Base-by-base conservation (phyloP, 2,113 vertebrate species). In the Equus przewalskii region DNA sequence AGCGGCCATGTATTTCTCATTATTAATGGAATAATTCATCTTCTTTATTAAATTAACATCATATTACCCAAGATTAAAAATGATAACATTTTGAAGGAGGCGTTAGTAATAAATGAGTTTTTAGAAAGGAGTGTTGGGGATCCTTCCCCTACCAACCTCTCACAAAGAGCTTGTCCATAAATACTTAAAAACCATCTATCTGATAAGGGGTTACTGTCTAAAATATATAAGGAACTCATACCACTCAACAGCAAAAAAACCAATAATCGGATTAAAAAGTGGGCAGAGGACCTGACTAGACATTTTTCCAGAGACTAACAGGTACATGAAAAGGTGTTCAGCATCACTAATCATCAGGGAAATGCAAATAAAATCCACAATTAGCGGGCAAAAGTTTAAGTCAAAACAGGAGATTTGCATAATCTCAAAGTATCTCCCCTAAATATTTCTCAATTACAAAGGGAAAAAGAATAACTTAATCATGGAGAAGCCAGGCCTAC, bases 21-120 rank as follows among this genome's bases (percentile, higher is more conserved):
- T 58, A 76, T 30, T 65, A 87, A 81, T 95, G 15, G 56, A 51
- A 44, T 80, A 19, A 67, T 86, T 46, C 85, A 33, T 72, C 75
- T 82, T 91, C 36, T 94, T 76, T n/a, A 79, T 89, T 85, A 72
- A 91, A 78, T 82, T 85, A 58, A 30, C 6, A 83, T 73, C 24
- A 33, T 36, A 24, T 67, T 60, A 76, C 24, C 65, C 60, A 58
- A 88, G 15, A 93, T 78, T 65, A 67, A 84, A 87, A 89, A 36
- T 26, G 58, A 69, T 67, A 75, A 21, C n/a, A 67, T 80, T 87
- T 58, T 89, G 54, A 86, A 54, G 3, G 10, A 49, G 10, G 30
- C 79, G 26, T 87, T 89, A 92, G 51, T 49, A 72, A 78, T 58
- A 76, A 78, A 76, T 78, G 64, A 49, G 21, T n/a, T 93, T 90